Conservation (phyloP, 1,140 invertebrate species). For the Scaptodrosophila lebanonensis region DNA sequence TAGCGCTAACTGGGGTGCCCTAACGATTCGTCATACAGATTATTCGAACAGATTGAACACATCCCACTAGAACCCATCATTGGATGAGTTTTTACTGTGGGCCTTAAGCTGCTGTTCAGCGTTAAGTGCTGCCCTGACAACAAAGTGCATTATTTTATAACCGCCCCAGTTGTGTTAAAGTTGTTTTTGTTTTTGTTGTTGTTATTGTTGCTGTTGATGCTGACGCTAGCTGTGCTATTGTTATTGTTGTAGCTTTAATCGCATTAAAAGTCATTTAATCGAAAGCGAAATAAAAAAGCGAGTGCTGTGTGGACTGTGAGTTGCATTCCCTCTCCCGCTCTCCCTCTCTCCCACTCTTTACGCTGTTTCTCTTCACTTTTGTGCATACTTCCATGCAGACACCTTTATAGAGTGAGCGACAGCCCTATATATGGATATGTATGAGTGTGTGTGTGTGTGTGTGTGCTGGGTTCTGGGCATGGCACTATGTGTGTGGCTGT, state of each 20-base stretch:
- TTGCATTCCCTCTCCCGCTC: background rate
- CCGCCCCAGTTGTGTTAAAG: background rate
- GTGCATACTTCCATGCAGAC: too few species aligned
- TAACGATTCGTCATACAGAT: too few species aligned
- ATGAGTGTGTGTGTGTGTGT: conserved; percentile 1
- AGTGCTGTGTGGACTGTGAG: conserved; percentile 15
- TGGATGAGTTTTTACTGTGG: too few species aligned
- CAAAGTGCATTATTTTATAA: conserved; percentile 58
- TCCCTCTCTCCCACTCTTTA: background rate
- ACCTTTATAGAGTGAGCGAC: too few species aligned
- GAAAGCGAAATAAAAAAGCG: conserved; percentile 53
- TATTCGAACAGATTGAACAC: too few species aligned
- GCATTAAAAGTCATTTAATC: conserved; percentile 74
- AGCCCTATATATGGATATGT: too few species aligned
- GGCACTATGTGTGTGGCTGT: conserved; percentile 21
- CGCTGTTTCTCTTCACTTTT: background rate
- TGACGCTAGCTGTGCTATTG: too few species aligned
- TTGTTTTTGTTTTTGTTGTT: conserved; percentile 19
- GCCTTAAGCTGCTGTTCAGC: too few species aligned
- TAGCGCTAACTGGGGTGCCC: too few species aligned
- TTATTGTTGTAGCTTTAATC: conserved; percentile 50
- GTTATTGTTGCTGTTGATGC: conserved; percentile 12
- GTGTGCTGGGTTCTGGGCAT: background rate
- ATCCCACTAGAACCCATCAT: too few species aligned
- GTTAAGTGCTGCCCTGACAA: conserved; percentile 14